Evolutionary conservation across 1,140 invertebrate species (phyloP).

Genomic region (Metopolophium dirhodum): DNA sequence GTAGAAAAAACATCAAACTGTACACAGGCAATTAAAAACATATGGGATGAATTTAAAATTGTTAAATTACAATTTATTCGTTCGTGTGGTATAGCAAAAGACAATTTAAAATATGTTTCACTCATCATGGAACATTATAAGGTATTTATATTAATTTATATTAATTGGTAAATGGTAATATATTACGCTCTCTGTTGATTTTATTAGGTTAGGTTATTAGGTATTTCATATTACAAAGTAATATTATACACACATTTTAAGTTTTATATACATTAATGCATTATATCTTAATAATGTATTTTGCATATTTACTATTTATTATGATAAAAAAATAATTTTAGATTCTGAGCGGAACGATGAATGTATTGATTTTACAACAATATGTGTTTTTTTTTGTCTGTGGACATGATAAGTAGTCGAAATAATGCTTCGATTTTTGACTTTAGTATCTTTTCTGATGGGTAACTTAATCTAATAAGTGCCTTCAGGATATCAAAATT

Average conservation of each 20-base stretch:
- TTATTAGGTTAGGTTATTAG: no score
- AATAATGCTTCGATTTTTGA: no score
- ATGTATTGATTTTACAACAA: no score
- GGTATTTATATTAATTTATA: constrained; percentile 21
- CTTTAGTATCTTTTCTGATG: no score
- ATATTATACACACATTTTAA: background rate
- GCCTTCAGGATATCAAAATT: no score
- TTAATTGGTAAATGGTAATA: background rate
- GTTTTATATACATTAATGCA: no score
- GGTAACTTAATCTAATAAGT: no score
- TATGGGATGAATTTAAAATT: constrained; percentile 26
- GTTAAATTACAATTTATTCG: constrained; percentile 15
- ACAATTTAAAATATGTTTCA: constrained; percentile 45
- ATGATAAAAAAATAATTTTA: no score
- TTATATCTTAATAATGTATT: background rate
- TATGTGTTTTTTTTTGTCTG: no score
- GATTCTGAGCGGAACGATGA: no score
- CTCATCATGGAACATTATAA: constrained; percentile 43
- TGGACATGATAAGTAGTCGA: no score
- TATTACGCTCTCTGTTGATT: background rate
- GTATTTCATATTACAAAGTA: background rate
- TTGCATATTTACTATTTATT: background rate
- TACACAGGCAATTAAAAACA: background rate
- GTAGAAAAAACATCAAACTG: background rate
- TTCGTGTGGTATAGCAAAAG: constrained; percentile 26